Conservation (phyloP, 2,797 vertebrate genomes). For the Aselliscus stoliczkanus region DNA sequence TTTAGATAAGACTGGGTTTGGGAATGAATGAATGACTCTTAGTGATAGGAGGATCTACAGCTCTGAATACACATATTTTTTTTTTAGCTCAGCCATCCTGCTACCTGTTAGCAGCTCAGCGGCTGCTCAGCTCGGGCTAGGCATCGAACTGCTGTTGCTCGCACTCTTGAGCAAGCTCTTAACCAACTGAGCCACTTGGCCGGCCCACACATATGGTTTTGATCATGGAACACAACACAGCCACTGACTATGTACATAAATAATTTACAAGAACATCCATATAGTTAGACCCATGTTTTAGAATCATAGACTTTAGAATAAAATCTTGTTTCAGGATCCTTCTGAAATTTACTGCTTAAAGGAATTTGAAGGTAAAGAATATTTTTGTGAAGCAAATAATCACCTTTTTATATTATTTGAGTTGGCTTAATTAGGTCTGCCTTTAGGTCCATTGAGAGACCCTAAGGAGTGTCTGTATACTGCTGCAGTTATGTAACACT, state of each 20-base stretch:
- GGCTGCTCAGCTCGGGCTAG: too few species aligned
- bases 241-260: background rate
- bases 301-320: slow-evolving; percentile 36
- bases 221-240: background rate
- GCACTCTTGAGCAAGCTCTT: too few species aligned
- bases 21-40: slow-evolving; percentile 1
- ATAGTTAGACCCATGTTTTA: slow-evolving; percentile 20
- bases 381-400: slow-evolving; percentile 20
- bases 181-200: too few species aligned
- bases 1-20: slow-evolving; percentile 30
- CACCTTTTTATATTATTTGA: slow-evolving; percentile 13
- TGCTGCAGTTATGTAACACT: background rate
- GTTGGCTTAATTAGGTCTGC: background rate
- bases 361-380: slow-evolving; percentile 5
- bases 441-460: background rate
- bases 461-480: background rate
- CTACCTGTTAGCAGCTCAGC: too few species aligned
- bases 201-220: background rate
- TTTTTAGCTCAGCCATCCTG: too few species aligned
- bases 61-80: background rate
- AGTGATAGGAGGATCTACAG: background rate
- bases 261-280: slow-evolving; percentile 4
- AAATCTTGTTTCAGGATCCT: slow-evolving; percentile 5
- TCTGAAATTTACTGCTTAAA: slow-evolving; percentile 20
- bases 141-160: too few species aligned